Base-by-base conservation (phyloP, 2,113 vertebrate species). In the Catharus minimus region DNA sequence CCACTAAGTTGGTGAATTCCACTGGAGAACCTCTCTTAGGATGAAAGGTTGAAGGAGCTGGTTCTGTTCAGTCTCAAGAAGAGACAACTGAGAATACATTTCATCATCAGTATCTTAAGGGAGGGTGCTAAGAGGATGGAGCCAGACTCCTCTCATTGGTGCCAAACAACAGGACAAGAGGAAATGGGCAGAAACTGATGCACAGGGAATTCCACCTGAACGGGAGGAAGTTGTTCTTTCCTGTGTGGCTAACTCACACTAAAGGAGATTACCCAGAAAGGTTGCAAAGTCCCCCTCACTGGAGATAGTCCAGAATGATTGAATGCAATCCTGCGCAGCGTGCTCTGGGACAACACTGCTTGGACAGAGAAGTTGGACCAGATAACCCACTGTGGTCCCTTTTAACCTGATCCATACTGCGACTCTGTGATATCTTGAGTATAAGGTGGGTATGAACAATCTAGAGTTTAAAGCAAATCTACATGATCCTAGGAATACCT, bases 311-410 rank as follows among this genome's bases (percentile, higher is more conserved):
- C 38, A 9, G 22, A n/a, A 38, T 9, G 0, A 15, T 65, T 38
- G 32, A 33, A 50, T 44, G 9, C 17, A 36, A 13, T n/a, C 18
- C 36, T 50, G 27, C 20, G 22, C 58, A 12, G 13, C 6, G 8
- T 43, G 32, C 58, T 72, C 22, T n/a, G 4, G 36, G 58, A 28
- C 0, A 1, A 19, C 32, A 4, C 18, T 32, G 10, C 3, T 19
- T 49, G 36, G 15, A 30, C 18, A 72, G 27, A 20, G 15, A 36
- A 10, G 12, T 2, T 65, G 38, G 32, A 38, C 13, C 17, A 50
- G 50, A 38, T 38, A 27, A 23, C 0, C 10, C 11, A 10, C 30
- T 43, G 9, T 32, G 7, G 6, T 15, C 1, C 2, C 32, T 57
- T 57, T 7, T 12, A 56, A 19, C 32, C 10, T 43, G 30, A 64